Conservation (phyloP, 2,797 vertebrate species). For the Sparidentex hasta region DNA sequence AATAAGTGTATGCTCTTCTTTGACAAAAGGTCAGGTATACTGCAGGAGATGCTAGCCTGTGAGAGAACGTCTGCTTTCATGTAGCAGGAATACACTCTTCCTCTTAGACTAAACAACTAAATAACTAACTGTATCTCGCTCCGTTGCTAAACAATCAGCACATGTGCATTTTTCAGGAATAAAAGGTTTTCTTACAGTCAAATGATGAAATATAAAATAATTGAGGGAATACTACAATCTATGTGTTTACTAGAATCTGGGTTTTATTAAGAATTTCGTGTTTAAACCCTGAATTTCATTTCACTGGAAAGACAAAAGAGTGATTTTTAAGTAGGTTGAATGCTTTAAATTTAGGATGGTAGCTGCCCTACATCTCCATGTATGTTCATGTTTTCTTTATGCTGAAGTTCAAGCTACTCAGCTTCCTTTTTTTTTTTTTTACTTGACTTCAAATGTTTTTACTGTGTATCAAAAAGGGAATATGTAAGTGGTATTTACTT, state of each 20-base stretch:
- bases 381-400: conserved; percentile 37
- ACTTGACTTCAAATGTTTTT: conserved; percentile 32
- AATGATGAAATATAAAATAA: neutral
- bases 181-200: neutral
- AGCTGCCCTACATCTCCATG: neutral
- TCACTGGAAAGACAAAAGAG: conserved; percentile 1
- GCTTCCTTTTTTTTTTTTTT: conserved; percentile 25
- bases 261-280: neutral
- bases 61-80: neutral
- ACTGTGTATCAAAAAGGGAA: conserved; percentile 65
- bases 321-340: neutral
- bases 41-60: neutral
- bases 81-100: neutral
- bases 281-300: conserved; percentile 1
- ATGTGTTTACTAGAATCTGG: conserved; percentile 18
- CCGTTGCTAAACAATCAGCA: neutral
- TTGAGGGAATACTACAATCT: neutral
- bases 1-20: too few relatives aligned
- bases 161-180: neutral
- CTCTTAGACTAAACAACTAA: neutral
- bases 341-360: neutral
- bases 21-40: neutral
- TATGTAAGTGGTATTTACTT: conserved; percentile 60
- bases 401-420: conserved; percentile 18
- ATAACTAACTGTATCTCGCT: neutral